Evolutionary conservation across 2,888 invertebrate species (phyloP), one percentile per base, ranked within the genome.

Genomic region (Ichneumoninae sp.): DNA sequence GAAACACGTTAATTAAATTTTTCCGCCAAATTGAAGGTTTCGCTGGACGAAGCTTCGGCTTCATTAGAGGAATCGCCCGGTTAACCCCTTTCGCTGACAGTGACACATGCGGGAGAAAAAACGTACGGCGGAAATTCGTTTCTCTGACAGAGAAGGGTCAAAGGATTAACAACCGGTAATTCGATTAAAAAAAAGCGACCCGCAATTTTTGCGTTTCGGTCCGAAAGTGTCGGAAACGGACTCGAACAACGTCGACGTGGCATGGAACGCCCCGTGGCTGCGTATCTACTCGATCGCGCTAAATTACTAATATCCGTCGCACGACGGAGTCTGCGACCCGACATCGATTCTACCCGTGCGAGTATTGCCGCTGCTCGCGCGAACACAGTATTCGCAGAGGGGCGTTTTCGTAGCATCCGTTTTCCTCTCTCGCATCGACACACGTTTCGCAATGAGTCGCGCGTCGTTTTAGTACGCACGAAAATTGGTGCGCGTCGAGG

Each of bases 381-480:
- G 19, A 54, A 10, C 22, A 22, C 8, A 5, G 54, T 10, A 54
- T 54, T 54, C 13, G 54, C 22, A 8, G 10, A 54, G 54, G 54
- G 54, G 22, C 22, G 54, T 54, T 54, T 40, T 40, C 19, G 54
- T 54, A 54, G 40, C 33, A 40, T 36, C 7, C 16, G 54, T 57
- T 54, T 54, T 13, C 19, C 57, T 26, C 36, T 7, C 54, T 5
- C 7, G 5, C 54, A 33, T 19, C 81, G 57, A 81, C 77, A 72
- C 54, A 52, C n/a, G 52, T 40, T 57, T 76, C 60, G 66, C 72
- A 84, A 80, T 50, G 83, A 84, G 62, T 62, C 19, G 76, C 77
- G 83, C 19, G 77, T 10, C 40, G 83, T 80, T 84, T 80, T 54
- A 19, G 19, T 19, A 72, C 74, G 52, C 68, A 80, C 77, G 52